A percentile compares a stretch with the other conserved stretches of the same genome.
Conservation (phyloP, 2,888 invertebrate genomes). For the Anoncus sp. region DNA sequence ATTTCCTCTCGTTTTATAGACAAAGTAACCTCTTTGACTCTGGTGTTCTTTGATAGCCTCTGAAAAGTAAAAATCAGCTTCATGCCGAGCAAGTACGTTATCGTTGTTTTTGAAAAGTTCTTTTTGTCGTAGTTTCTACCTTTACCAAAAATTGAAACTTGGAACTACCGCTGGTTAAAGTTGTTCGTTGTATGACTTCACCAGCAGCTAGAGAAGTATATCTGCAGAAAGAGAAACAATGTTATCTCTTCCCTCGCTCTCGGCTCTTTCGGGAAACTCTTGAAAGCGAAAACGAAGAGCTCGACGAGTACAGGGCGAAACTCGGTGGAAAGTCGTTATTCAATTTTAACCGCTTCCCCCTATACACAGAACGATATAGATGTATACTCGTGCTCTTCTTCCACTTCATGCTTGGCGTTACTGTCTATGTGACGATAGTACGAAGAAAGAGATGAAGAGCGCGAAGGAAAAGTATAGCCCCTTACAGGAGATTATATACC, state of each 20-base stretch:
- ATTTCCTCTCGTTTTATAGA: not conserved
- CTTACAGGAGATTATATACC: not conserved
- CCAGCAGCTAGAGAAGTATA: conserved; percentile 13
- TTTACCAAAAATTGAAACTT: conserved; percentile 19
- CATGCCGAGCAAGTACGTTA: no score
- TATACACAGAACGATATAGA: conserved; percentile 1
- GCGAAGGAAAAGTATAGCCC: not conserved
- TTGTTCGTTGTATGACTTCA: conserved; percentile 5
- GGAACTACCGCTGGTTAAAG: conserved; percentile 9
- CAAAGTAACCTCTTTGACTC: not conserved
- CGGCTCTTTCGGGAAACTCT: conserved; percentile 8
- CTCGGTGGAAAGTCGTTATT: conserved; percentile 40
- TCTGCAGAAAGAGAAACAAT: conserved; percentile 5
- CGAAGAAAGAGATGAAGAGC: not conserved
- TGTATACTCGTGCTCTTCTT: not conserved
- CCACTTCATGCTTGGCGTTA: conserved; percentile 7
- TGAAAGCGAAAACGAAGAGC: conserved; percentile 15
- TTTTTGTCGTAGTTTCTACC: not conserved
- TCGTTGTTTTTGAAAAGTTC: no score
- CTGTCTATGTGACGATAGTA: not conserved
- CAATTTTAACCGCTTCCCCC: conserved; percentile 26
- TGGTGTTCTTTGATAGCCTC: not conserved
- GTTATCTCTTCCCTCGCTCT: conserved; percentile 16
- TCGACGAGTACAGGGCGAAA: conserved; percentile 13
- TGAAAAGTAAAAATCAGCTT: not conserved